Evolutionary conservation across 92 coral and sea anemone genomes (phyloP).

Genomic region (Phenganax subtilis): DNA sequence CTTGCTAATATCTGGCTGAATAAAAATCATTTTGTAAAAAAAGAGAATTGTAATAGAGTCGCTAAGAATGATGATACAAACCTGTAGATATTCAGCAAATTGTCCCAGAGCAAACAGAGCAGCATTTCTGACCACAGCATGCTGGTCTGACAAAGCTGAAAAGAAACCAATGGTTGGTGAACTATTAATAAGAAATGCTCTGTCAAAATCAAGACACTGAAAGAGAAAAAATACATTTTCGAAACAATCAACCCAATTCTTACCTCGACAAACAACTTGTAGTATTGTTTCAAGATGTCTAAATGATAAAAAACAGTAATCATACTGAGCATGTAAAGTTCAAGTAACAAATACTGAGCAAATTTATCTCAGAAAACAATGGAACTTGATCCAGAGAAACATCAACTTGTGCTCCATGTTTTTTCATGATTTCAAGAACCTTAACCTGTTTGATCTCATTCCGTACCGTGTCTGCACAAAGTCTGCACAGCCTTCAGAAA

Average conservation of each 20-base stretch:
- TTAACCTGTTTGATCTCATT: background rate
- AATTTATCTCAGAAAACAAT: background rate
- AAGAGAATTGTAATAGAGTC: background rate
- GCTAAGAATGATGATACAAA: conserved; percentile 7
- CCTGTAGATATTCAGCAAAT: conserved; percentile 93
- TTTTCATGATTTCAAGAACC: background rate
- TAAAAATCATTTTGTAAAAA: conserved; percentile 16
- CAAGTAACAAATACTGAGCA: too few relatives aligned
- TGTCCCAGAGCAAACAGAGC: conserved; percentile 95
- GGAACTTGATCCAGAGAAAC: background rate
- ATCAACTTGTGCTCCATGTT: background rate
- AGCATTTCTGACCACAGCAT: conserved; percentile 81
- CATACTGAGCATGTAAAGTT: too few relatives aligned
- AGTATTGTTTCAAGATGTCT: conserved; percentile 82
- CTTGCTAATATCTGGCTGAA: conserved; percentile 90
- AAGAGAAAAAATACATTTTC: background rate
- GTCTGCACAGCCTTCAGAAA: conserved; percentile 99
- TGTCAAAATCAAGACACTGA: background rate
- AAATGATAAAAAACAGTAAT: background rate
- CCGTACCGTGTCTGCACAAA: conserved; percentile 74
- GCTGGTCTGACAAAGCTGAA: conserved; percentile 72
- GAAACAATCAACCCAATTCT: background rate
- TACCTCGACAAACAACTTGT: conserved; percentile 86
- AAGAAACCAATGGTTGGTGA: background rate
- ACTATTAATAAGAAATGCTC: background rate